phyloP scores from a whole-genome alignment of 37 sponge, comb jelly and placozoan species.

The Tethya wilhelma region DNA sequence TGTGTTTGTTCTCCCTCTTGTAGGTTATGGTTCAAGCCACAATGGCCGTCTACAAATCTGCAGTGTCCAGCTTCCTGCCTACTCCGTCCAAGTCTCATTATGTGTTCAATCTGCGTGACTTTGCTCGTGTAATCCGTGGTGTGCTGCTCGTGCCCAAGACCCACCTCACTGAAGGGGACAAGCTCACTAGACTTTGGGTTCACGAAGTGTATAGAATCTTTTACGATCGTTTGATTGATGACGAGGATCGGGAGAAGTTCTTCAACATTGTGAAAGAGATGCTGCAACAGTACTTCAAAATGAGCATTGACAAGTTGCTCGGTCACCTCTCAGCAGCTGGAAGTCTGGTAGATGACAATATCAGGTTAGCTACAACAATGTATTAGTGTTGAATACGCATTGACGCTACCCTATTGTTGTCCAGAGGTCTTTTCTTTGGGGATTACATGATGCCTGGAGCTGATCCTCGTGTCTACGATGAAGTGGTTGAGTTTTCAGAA shows the following conservation, averaged over 20 bases:
- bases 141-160: constrained; percentile 88
- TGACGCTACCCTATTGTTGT: too few relatives aligned
- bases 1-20: neutral
- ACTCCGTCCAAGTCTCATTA: constrained; percentile 99
- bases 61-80: constrained; percentile 90
- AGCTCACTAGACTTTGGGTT: constrained; percentile 90
- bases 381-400: too few relatives aligned
- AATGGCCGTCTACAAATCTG: constrained; percentile 87
- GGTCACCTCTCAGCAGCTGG: constrained; percentile 54
- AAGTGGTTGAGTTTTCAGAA: constrained; percentile 79
- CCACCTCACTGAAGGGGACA: constrained; percentile 87
- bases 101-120: constrained; percentile 97
- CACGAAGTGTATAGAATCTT: constrained; percentile 98
- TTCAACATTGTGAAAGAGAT: constrained; percentile 91
- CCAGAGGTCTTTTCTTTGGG: constrained; percentile 92
- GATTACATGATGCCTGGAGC: constrained; percentile 86
- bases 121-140: constrained; percentile 92
- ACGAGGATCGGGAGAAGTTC: constrained; percentile 83
- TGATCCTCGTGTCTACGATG: constrained; percentile 84
- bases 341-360: constrained; percentile 73
- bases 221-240: constrained; percentile 94
- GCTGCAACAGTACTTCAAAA: constrained; percentile 83
- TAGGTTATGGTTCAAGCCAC: constrained; percentile 94
- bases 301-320: constrained; percentile 84
- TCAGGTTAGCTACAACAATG: too few relatives aligned